Conservation (phyloP, 2,888 invertebrate species). For the Gymnosoma rotundatum region DNA sequence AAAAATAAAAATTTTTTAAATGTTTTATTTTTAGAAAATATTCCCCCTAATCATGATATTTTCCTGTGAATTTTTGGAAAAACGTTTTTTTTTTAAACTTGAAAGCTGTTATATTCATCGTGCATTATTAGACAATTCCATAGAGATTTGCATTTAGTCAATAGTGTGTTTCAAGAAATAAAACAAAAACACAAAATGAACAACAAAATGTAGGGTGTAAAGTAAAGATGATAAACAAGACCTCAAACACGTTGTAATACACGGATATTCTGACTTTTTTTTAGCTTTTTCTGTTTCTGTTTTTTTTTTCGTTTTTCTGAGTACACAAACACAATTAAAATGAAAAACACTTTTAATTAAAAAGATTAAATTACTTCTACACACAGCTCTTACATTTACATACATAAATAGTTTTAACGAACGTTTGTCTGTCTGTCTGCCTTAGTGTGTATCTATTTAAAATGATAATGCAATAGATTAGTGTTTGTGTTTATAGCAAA, state of each 20-base stretch:
- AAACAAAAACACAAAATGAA: neutral
- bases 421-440: too few species aligned
- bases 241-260: slow-evolving; percentile 13
- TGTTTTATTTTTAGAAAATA: slow-evolving; percentile 32
- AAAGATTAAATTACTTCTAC: slow-evolving; percentile 60
- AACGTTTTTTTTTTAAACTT: too few species aligned
- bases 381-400: slow-evolving; percentile 5
- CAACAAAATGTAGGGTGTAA: neutral
- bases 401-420: slow-evolving; percentile 4
- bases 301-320: slow-evolving; percentile 61
- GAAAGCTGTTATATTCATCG: slow-evolving; percentile 38
- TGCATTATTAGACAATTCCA: slow-evolving; percentile 44
- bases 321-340: slow-evolving; percentile 72
- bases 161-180: slow-evolving; percentile 52
- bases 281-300: slow-evolving; percentile 15
- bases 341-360: slow-evolving; percentile 64
- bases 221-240: slow-evolving; percentile 19
- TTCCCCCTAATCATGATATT: neutral
- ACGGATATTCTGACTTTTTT: slow-evolving; percentile 13
- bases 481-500: neutral
- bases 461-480: slow-evolving; percentile 32
- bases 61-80: neutral
- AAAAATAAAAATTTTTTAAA: slow-evolving; percentile 48
- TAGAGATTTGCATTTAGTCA: slow-evolving; percentile 71
- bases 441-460: neutral